Base-by-base conservation (phyloP, 2,113 vertebrate genomes). In the Theristicus caerulescens region DNA sequence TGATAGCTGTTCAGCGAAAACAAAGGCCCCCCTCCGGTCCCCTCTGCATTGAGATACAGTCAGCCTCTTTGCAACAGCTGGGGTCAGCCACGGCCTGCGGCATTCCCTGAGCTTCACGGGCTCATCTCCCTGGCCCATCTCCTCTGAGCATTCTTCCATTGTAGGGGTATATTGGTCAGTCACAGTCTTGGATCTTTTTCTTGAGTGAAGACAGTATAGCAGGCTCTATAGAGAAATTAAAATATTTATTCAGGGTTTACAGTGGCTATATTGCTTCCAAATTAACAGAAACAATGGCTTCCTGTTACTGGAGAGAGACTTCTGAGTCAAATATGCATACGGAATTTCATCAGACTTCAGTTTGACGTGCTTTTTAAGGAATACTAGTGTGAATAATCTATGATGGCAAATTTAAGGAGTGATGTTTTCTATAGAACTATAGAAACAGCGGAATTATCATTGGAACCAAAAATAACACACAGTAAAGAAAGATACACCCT, bases 271-370 rank as follows among this genome's bases (percentile, higher is more conserved):
- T 19, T 61, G 20, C 54, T 87, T 66, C 54, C 55, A 70, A 61
- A 57, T 52, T 47, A 61, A 16, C 25, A 70, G 58, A 71, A 94
- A 44, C 5, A 6, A 17, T 44, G 66, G 14, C 6, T 54, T 71
- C 18, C 32, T 31, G 6, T 67, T 93, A 51, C 58, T 34, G 18
- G 79, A 40, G 74, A n/a, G 40, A 46, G 20, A 38, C 11, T 44
- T 54, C 42, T 14, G 21, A 7, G 8, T 67, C n/a, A 72, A 64
- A 40, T 51, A 22, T 3, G 8, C 2, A 0, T 27, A 3, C 6
- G 5, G 22, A 59, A 55, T 81, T 69, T 42, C 40, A 38, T 13
- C 22, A 15, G 22, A n/a, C 15, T 42, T 80, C 38, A 49, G 36
- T 51, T 26, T 51, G 29, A 52, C 26, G 6, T 47, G 52, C 9